These are phyloP conservation scores for Mus spretus DNA, from an alignment of 2,797 vertebrate genomes.

Conservation along the genomic window DNA sequence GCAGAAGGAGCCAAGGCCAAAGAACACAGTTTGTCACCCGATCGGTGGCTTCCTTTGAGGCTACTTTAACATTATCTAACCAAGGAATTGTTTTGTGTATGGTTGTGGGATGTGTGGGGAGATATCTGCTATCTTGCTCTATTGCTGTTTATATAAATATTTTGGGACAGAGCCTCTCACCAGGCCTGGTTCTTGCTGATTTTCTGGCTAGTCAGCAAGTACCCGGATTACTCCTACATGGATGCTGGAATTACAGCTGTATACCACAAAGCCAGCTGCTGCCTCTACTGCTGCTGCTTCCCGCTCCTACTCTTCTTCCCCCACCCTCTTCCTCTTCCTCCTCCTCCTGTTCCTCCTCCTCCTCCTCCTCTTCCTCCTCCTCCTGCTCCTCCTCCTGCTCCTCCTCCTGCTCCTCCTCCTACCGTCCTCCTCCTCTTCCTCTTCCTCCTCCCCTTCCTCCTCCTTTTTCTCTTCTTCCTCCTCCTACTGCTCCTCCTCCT, in stretches of 20 bases:
- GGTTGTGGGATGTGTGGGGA: neutral
- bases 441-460: too few relatives aligned
- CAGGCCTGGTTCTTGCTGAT: neutral
- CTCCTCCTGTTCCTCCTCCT: too few relatives aligned
- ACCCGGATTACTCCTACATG: neutral
- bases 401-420: fast-evolving
- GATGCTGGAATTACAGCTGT: neutral
- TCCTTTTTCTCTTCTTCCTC: too few relatives aligned
- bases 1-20: neutral
- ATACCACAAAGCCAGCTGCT: neutral
- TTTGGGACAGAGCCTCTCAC: neutral
- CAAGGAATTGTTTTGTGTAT: neutral
- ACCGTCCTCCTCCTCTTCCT: too few relatives aligned
- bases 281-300: fast-evolving
- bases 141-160: neutral
- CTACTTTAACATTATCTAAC: fast-evolving
- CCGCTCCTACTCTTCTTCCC: too few relatives aligned
- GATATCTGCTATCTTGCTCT: neutral
- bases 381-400: too few relatives aligned
- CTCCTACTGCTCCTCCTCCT: fast-evolving
- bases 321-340: too few relatives aligned
- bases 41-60: neutral
- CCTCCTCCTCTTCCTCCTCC: too few relatives aligned
- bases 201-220: neutral
- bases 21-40: neutral